Base-by-base conservation (phyloP, 2,797 vertebrate species). In the Crossoptilon crossoptilon region DNA sequence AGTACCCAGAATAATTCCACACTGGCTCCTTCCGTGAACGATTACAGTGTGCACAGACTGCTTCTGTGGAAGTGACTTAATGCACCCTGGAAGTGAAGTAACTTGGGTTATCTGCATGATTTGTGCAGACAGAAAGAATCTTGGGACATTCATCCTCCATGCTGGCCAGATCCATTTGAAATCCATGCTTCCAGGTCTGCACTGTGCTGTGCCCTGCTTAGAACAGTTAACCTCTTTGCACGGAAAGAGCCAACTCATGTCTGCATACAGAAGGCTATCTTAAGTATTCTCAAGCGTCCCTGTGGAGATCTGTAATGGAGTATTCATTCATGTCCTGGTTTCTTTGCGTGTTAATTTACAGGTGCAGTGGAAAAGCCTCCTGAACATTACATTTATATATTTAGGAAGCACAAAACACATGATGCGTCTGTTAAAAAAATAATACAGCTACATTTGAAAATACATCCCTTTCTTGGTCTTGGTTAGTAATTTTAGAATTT, bases 401-500 rank as follows among this genome's bases (percentile, higher is more conserved):
- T 74, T 89, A 66, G 73, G 58, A 72, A 77, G 46, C 5, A 2
- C 31, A 43, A 62, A 69, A 14, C 35, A 26, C 11, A 12, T 44
- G 35, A n/a, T 86, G 27, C 27, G 5, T 69, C 33, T 76, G 51
- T 51, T 48, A 2, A 88, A 63, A 63, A 90, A 82, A 21, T 22
- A 70, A 27, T 24, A 44, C 6, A 77, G 16, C 73, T 83, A 46
- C 0, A 4, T 70, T 69, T 91, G 74, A 39, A 93, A 87, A 76
- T 41, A 4, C 6, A 9, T 62, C 89, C 53, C 22, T 80, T 80
- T 58, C 10, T 26, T 74, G 68, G 37, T 18, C 12, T 68, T 6
- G 31, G 49, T 14, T 43, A 75, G 33, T 91, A 53, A 58, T 79
- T 94, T 82, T 58, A 56, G 60, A 68, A 33, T 92, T 76, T 46